A percentile compares a stretch with the other conserved stretches of the same genome.
Evolutionary conservation across 2,113 vertebrate species (phyloP).

Genomic region (Butastur rufipennis): DNA sequence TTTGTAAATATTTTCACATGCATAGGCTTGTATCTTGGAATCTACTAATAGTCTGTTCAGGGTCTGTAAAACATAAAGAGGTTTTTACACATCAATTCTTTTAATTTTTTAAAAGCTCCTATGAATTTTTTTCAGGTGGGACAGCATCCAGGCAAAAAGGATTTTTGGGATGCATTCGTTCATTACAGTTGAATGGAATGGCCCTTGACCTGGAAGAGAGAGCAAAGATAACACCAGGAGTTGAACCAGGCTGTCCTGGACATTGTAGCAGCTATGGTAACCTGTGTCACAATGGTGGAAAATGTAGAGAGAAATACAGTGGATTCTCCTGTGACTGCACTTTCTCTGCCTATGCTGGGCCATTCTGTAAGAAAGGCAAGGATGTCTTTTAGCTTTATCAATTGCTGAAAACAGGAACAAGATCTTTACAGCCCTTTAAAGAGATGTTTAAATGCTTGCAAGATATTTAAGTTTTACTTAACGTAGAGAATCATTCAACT

Average conservation of each 20-base stretch:
- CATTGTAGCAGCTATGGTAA: slow-evolving; percentile 92
- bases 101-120: neutral
- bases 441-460: neutral
- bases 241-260: slow-evolving; percentile 87
- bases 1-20: neutral
- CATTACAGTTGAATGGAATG: slow-evolving; percentile 86
- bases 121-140: slow-evolving; percentile 78
- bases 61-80: neutral
- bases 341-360: slow-evolving; percentile 80
- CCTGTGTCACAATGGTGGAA: slow-evolving; percentile 85
- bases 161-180: slow-evolving; percentile 91
- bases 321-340: slow-evolving; percentile 90
- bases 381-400: neutral
- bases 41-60: neutral
- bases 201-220: slow-evolving; percentile 87
- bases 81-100: neutral
- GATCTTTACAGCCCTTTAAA: neutral
- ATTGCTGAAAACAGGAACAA: neutral
- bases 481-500: neutral
- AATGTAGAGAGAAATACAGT: slow-evolving; percentile 81
- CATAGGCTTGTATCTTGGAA: neutral
- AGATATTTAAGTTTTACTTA: neutral
- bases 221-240: slow-evolving; percentile 88
- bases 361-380: slow-evolving; percentile 89
- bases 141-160: slow-evolving; percentile 93